Conservation (phyloP, 2,797 vertebrate genomes). For the Sciurus carolinensis region DNA sequence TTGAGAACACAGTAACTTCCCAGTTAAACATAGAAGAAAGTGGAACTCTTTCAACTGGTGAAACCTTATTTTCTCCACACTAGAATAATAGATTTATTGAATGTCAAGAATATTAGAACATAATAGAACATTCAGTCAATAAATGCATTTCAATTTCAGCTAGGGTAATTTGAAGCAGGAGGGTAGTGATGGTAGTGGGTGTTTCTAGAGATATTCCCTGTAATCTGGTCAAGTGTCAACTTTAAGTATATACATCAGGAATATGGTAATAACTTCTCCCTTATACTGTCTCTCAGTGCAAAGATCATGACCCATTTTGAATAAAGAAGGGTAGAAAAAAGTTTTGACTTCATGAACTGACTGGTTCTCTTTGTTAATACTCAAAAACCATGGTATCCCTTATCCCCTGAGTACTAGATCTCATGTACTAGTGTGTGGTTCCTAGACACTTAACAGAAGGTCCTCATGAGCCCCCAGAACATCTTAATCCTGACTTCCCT, state of each 20-base stretch:
- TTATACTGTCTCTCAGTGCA: neutral
- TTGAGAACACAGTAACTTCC: neutral
- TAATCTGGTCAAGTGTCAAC: neutral
- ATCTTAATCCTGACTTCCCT: neutral
- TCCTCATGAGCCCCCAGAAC: neutral
- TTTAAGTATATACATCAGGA: neutral
- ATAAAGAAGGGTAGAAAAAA: neutral
- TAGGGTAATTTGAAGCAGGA: neutral
- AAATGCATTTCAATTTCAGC: neutral
- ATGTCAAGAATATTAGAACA: neutral
- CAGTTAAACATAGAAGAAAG: neutral
- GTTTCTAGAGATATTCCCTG: neutral
- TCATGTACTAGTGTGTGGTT: no score
- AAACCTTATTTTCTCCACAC: neutral
- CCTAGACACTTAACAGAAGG: neutral
- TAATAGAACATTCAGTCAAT: rapidly evolving
- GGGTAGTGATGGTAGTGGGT: neutral
- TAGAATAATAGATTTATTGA: neutral
- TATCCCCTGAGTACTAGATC: neutral
- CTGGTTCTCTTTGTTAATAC: neutral
- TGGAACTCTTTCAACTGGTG: neutral
- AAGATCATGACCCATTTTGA: neutral
- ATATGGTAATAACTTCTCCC: neutral
- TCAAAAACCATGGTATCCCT: neutral
- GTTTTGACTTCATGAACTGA: neutral